Conservation (phyloP, 2,888 invertebrate genomes). For the Entomobrya proxima region DNA sequence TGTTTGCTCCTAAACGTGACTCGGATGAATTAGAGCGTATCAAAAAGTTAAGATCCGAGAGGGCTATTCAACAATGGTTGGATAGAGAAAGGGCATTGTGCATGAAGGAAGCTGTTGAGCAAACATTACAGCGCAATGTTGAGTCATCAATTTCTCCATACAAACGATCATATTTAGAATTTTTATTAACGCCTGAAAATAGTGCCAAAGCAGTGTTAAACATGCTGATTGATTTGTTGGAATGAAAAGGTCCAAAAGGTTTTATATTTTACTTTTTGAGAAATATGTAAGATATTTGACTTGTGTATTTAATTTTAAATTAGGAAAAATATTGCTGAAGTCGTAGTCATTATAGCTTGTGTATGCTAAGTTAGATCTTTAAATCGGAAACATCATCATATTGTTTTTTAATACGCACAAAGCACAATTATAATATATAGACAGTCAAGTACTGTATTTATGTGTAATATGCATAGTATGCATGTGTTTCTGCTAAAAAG, state of each 20-base stretch:
- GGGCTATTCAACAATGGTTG: constrained; percentile 72
- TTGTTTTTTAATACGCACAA: no score
- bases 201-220: constrained; percentile 75
- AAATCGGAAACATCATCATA: no score
- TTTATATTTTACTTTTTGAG: constrained; percentile 14
- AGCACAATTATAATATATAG: no score
- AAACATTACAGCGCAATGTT: constrained; percentile 68
- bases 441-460: no score
- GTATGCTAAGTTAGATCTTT: no score
- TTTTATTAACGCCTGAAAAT: constrained; percentile 74
- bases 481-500: no score
- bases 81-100: constrained; percentile 74
- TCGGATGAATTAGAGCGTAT: constrained; percentile 72
- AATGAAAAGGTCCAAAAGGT: constrained; percentile 24
- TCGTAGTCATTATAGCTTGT: background rate
- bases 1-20: constrained; percentile 71
- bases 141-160: constrained; percentile 74
- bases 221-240: constrained; percentile 73
- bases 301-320: background rate
- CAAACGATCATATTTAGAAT: constrained; percentile 74
- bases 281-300: background rate
- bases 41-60: constrained; percentile 66
- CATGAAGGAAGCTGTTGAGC: constrained; percentile 75
- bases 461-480: no score
- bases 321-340: background rate